phyloP scores from a whole-genome alignment of 1,140 invertebrate species.

The Cydia pomonella region DNA sequence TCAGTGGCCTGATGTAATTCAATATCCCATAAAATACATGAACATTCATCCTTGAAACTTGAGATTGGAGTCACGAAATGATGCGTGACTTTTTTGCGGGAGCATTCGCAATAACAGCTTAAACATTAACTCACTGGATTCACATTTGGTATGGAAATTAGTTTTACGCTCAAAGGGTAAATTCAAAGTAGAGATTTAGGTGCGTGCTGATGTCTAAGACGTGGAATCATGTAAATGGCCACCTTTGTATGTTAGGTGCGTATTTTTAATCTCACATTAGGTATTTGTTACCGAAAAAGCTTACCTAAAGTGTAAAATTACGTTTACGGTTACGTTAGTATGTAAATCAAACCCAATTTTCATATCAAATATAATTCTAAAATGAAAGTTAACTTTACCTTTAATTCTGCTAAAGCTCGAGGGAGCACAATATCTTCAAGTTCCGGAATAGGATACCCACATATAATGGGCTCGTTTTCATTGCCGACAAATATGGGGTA shows the following conservation, averaged over 20 bases:
- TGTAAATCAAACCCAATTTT: background rate
- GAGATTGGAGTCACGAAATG: conserved; percentile 31
- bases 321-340: background rate
- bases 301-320: background rate
- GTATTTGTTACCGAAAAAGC: background rate
- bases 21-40: conserved; percentile 25
- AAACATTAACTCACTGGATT: conserved; percentile 17
- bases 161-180: conserved; percentile 8
- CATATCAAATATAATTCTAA: background rate
- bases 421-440: conserved; percentile 66
- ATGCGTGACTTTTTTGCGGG: conserved; percentile 32
- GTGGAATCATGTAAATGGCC: conserved; percentile 12
- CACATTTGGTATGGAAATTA: conserved; percentile 27
- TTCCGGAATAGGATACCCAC: conserved; percentile 73
- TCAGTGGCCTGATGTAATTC: conserved; percentile 61
- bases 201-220: conserved; percentile 9
- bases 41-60: conserved; percentile 26
- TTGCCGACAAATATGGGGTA: conserved; percentile 68
- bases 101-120: conserved; percentile 27
- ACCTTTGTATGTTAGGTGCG: background rate
- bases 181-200: conserved; percentile 26
- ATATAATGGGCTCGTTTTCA: conserved; percentile 62
- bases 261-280: background rate
- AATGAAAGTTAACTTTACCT: conserved; percentile 51
- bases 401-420: conserved; percentile 65